Base-by-base conservation (phyloP, 2,888 invertebrate genomes). In the Pseudococcus longispinus region DNA sequence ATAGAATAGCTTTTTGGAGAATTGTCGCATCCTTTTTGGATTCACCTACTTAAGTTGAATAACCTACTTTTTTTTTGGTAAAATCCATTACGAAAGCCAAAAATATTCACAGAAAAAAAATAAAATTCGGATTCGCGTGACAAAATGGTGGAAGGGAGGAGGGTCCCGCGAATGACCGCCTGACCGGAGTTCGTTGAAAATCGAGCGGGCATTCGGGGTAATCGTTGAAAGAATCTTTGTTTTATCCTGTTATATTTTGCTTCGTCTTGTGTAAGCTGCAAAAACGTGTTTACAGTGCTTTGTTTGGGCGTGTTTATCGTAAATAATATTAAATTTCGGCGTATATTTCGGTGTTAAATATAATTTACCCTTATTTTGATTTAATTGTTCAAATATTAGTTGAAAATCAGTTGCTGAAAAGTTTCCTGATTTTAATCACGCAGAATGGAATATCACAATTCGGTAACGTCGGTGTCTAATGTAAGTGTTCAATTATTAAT, bases 241-340 rank as follows among this genome's bases (percentile, higher is more conserved):
- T 86, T 86, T 77, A 86, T 86, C 86, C 86, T 86, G 86, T 86
- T 80, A 77, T 86, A 74, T 86, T 86, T 86, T 86, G 86, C 86
- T 86, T 86, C 86, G 74, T 86, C 86, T 86, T 86, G 86, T 86
- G 86, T 86, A 77, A 77, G 46, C 86, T 74, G 77, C 86, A 46
- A 77, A 86, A 86, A 86, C 86, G 86, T 86, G 86, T 86, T 86
- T 86, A 86, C 32, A 32, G 86, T 80, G 80, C 86, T 86, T 86
- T 86, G 86, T 86, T 86, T 86, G 86, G 86, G 86, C 86, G 86
- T 86, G 86, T 86, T 86, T 86, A 86, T 46, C 29, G 55, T 46
- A 20, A 51, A 80, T 77, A 51, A 44, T 32, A 29, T 55, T 80
- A 55, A 70, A 86, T 86, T 86, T 86, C 55, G 32, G 29, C 44